Evolutionary conservation across 1,140 invertebrate species (phyloP).

Genomic region (Listronotus oregonensis): DNA sequence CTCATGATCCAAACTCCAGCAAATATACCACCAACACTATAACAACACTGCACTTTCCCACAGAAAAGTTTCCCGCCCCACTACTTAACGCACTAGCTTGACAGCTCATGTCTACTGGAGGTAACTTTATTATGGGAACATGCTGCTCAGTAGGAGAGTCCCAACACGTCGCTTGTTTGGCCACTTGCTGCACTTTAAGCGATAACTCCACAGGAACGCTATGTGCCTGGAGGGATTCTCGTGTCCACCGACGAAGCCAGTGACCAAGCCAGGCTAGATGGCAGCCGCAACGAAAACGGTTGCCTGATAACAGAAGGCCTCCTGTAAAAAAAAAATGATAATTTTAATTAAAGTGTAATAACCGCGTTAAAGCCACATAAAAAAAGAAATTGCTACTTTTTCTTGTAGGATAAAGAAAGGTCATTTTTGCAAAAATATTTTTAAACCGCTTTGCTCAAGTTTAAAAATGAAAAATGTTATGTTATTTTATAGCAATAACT

Average conservation of each 20-base stretch:
- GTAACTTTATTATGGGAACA: constrained; percentile 71
- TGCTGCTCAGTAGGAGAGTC: constrained; percentile 64
- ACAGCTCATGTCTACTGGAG: constrained; percentile 75
- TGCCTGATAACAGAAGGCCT: constrained; percentile 79
- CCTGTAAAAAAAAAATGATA: constrained; percentile 60
- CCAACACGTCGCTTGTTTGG: constrained; percentile 66
- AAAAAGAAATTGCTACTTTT: too few species aligned
- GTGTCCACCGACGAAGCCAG: constrained; percentile 83
- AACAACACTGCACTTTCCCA: not conserved
- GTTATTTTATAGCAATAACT: too few species aligned
- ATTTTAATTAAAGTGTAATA: not conserved
- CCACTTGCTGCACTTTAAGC: constrained; percentile 58
- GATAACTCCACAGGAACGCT: constrained; percentile 64
- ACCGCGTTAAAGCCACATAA: too few species aligned
- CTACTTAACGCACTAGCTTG: constrained; percentile 74
- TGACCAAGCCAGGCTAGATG: constrained; percentile 86
- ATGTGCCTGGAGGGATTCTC: constrained; percentile 76
- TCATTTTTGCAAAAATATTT: too few species aligned
- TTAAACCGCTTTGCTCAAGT: too few species aligned
- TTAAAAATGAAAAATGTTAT: too few species aligned
- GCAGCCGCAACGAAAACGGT: constrained; percentile 85
- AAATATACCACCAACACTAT: constrained; percentile 18
- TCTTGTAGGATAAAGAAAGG: too few species aligned
- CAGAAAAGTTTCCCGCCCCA: not conserved
- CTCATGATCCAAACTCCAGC: constrained; percentile 18